Conservation (phyloP, 1,140 invertebrate species). For the Drosophila sulfurigaster region DNA sequence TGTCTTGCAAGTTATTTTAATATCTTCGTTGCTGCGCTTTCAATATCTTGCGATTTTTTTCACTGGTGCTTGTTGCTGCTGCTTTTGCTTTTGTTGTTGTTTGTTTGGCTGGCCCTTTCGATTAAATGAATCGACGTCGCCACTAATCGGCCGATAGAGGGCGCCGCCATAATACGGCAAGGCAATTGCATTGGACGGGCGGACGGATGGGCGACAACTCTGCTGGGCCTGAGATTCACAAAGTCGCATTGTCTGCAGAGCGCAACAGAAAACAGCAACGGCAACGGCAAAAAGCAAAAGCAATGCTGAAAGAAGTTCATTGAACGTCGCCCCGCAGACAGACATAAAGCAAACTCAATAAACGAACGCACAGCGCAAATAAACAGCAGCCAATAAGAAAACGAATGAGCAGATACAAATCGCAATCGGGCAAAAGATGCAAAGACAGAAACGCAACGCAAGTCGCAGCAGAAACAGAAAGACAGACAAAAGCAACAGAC, state of each 20-base stretch:
- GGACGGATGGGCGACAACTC: slow-evolving; percentile 30
- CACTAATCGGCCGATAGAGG: slow-evolving; percentile 45
- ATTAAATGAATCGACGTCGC: slow-evolving; percentile 27
- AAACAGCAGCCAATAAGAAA: slow-evolving; percentile 82
- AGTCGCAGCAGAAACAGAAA: slow-evolving; percentile 19
- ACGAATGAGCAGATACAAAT: slow-evolving; percentile 72
- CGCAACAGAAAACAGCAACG: slow-evolving; percentile 27
- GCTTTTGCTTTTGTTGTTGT: slow-evolving; percentile 13
- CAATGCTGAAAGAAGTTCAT: slow-evolving; percentile 60
- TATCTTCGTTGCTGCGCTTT: slow-evolving; percentile 56
- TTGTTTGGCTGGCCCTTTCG: not conserved
- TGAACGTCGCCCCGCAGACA: slow-evolving; percentile 75
- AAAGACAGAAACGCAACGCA: slow-evolving; percentile 22
- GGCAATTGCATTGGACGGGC: slow-evolving; percentile 25
- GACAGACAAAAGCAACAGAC: slow-evolving; percentile 12
- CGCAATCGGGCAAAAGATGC: slow-evolving; percentile 63
- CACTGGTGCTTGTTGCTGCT: slow-evolving; percentile 7
- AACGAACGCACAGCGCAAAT: slow-evolving; percentile 76
- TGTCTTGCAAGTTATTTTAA: slow-evolving; percentile 75
- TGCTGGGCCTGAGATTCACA: slow-evolving; percentile 16
- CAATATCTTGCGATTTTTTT: slow-evolving; percentile 44
- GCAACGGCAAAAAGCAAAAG: slow-evolving; percentile 29
- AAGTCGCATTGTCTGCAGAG: slow-evolving; percentile 37
- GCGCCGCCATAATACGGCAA: slow-evolving; percentile 13
- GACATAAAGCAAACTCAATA: slow-evolving; percentile 75